These are phyloP conservation scores for Euplexia lucipara DNA, from an alignment of 2,888 invertebrate species.

Conservation along the genomic window DNA sequence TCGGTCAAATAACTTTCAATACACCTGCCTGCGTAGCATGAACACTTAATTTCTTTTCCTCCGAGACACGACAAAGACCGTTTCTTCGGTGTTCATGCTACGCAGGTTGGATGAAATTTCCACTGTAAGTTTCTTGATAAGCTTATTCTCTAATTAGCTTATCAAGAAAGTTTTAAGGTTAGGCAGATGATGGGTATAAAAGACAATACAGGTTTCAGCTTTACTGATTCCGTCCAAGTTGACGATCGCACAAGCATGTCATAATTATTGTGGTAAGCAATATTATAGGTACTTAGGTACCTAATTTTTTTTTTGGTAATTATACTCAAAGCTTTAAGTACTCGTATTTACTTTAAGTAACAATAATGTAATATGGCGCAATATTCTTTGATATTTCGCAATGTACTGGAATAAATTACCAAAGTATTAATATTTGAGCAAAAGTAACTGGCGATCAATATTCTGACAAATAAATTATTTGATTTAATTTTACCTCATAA, in stretches of 20 bases:
- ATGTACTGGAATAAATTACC: conserved; percentile 7
- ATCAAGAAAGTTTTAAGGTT: no score
- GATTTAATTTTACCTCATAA: conserved; percentile 13
- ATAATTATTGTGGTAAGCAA: background rate
- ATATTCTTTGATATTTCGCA: conserved; percentile 25
- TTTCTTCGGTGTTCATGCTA: no score
- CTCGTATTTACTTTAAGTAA: conserved; percentile 2
- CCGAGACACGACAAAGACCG: no score
- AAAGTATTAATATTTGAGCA: conserved; percentile 3
- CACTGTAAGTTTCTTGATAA: no score
- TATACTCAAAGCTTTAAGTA: conserved; percentile 16
- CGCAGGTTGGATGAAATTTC: no score
- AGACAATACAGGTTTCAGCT: background rate
- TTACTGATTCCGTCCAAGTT: background rate
- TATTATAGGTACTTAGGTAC: background rate
- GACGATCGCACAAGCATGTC: background rate
- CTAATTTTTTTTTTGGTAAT: conserved; percentile 22
- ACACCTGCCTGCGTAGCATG: no score
- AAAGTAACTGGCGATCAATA: conserved; percentile 18
- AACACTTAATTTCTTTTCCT: no score
- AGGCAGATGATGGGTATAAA: background rate
- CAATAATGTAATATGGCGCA: conserved; percentile 27
- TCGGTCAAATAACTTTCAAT: no score
- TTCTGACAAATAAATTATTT: conserved; percentile 27
- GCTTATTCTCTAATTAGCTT: no score